These are phyloP conservation scores for Cassiopea andromeda DNA, from an alignment of 30 jellyfish, hydroid and myxozoan species.

Conservation along the genomic window DNA sequence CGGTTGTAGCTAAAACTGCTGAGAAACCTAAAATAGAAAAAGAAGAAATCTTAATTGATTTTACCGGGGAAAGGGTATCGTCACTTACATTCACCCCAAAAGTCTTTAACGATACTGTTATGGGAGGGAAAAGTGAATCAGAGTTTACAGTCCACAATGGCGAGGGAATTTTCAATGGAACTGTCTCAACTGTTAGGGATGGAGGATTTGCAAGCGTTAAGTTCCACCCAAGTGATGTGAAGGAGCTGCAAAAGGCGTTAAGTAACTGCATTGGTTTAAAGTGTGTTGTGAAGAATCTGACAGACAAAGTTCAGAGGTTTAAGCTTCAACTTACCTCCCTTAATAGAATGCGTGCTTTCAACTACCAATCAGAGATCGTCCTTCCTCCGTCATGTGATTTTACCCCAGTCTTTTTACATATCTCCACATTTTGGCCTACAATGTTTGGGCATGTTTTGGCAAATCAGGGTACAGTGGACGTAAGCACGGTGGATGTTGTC, in stretches of 20 bases:
- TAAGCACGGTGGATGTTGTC: conserved; percentile 73
- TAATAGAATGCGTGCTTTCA: conserved; percentile 85
- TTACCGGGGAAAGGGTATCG: conserved; percentile 19
- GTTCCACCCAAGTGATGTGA: conserved; percentile 72
- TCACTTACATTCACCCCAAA: conserved; percentile 14
- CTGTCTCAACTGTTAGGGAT: conserved; percentile 53
- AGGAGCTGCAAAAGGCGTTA: conserved; percentile 54
- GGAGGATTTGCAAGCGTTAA: conserved; percentile 98
- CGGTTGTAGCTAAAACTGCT: too few species aligned
- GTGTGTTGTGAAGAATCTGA: conserved; percentile 64
- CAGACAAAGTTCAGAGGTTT: conserved; percentile 39
- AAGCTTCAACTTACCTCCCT: conserved; percentile 90
- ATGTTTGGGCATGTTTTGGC: conserved; percentile 95
- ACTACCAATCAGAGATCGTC: conserved; percentile 87
- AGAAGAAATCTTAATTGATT: conserved; percentile 56
- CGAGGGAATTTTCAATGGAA: conserved; percentile 71
- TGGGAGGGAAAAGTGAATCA: conserved; percentile 78
- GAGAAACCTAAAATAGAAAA: background rate
- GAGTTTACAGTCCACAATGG: conserved; percentile 22
- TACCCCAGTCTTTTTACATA: conserved; percentile 59
- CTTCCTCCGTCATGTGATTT: conserved; percentile 71
- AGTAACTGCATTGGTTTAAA: conserved; percentile 59
- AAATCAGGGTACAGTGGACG: conserved; percentile 82
- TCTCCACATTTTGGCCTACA: conserved; percentile 95
- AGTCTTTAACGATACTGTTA: conserved; percentile 67